These are phyloP conservation scores for Urocyon cinereoargenteus DNA, from an alignment of 2,797 vertebrate genomes.

Conservation along the genomic window DNA sequence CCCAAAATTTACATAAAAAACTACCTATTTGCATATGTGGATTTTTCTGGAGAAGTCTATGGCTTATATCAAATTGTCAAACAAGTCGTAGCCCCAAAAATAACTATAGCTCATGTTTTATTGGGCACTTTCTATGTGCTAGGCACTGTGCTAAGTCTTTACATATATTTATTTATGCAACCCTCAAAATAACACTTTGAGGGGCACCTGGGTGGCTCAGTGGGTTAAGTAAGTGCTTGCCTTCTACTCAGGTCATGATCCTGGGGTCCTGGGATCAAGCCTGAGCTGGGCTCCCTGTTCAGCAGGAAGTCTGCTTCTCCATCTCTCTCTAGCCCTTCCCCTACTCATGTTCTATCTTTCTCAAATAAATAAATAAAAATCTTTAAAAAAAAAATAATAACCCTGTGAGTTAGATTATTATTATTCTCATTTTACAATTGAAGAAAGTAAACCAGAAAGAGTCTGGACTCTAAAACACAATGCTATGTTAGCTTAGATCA, in stretches of 20 bases:
- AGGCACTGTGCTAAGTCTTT: background rate
- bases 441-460: slow-evolving; percentile 16
- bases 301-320: background rate
- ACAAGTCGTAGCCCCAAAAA: background rate
- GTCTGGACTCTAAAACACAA: background rate
- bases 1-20: background rate
- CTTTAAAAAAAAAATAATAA: background rate
- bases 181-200: background rate
- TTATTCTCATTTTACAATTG: background rate
- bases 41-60: slow-evolving; percentile 33
- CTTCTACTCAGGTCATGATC: background rate
- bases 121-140: background rate
- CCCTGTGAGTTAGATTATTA: background rate
- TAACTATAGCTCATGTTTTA: background rate
- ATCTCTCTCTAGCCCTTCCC: background rate
- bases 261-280: background rate
- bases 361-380: background rate
- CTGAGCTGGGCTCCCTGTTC: background rate
- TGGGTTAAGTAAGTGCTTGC: background rate
- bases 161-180: background rate
- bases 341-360: background rate
- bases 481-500: background rate
- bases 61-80: background rate
- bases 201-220: background rate
- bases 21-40: background rate